Base-by-base conservation (phyloP, 2,888 invertebrate species). In the Gastracanthus pulcherrimus region DNA sequence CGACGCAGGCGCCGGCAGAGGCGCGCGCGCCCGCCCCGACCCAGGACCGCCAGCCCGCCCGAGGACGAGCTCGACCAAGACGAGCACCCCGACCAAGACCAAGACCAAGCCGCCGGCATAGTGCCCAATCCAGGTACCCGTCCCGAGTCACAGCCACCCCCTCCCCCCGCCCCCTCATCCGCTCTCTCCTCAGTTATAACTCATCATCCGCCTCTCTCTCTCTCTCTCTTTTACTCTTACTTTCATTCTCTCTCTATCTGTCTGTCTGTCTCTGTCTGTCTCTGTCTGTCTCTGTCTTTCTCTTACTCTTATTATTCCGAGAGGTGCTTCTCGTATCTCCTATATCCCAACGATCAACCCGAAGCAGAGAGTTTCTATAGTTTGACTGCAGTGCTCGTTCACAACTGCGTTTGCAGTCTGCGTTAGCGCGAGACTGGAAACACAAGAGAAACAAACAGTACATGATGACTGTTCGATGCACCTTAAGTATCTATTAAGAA, bases 101-200 rank as follows among this genome's bases (percentile, higher is more conserved):
- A 87, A 89, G 89, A 87, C 88, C 89, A 90, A 89, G 89, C 86
- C 86, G 87, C 87, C 86, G 88, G 91, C 89, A 88, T 86, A 85
- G 88, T 91, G 89, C 89, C 90, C 84, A 91, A 89, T 90, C 90
- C 91, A 91, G 91, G 91, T 91, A 91, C 88, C 83, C 83, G 83
- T 83, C 83, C 83, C 69, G 45, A 13, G 23, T 23, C 81, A 76
- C 36, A 26, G 55, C 72, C 70, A 82, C 77, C 76, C 48, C 29
- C 74, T 31, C 41, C 58, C 76, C 26, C 34, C 55, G n/a, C 29
- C 38, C 55, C 36, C 29, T 38, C 45, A 31, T 66, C 55, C 31
- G 13, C 31, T 38, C n/a, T 36, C 26, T 36, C 36, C 23, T 9
- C 34, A 16, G n/a, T 26, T 45, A 26, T 45, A 34, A 16, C 26